phyloP scores from a whole-genome alignment of 1,140 invertebrate species.

The Ips typographus region DNA sequence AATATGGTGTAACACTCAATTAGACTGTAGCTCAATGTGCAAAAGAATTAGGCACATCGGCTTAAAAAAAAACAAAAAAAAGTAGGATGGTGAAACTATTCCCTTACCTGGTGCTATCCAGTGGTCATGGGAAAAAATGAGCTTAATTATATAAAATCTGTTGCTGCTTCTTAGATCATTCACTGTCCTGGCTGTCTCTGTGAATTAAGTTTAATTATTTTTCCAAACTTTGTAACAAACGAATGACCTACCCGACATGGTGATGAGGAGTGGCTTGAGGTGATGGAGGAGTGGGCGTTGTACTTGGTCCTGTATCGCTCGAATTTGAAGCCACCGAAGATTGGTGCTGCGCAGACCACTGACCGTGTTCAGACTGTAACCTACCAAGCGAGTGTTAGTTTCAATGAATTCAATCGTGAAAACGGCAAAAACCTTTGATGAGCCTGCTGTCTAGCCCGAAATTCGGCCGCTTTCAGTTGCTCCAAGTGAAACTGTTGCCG shows the following conservation, averaged over 20 bases:
- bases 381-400: constrained; percentile 43
- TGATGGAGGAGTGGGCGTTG: constrained; percentile 50
- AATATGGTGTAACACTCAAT: too few relatives aligned
- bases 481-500: constrained; percentile 98
- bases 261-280: constrained; percentile 50
- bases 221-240: neutral
- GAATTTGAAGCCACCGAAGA: constrained; percentile 33
- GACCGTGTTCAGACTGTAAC: constrained; percentile 63
- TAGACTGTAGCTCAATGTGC: too few relatives aligned
- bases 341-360: constrained; percentile 52
- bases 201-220: neutral
- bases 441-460: constrained; percentile 87
- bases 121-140: too few relatives aligned
- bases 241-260: constrained; percentile 32
- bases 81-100: too few relatives aligned
- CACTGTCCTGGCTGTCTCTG: constrained; percentile 26
- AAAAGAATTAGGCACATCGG: too few relatives aligned
- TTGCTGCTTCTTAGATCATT: constrained; percentile 1
- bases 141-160: too few relatives aligned
- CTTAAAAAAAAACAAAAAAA: too few relatives aligned
- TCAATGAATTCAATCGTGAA: neutral
- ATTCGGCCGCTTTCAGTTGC: constrained; percentile 95
- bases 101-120: too few relatives aligned
- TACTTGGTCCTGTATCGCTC: constrained; percentile 44
- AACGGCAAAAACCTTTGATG: constrained; percentile 61